Base-by-base conservation (phyloP, 2,113 vertebrate genomes). In the Argyrosomus japonicus region DNA sequence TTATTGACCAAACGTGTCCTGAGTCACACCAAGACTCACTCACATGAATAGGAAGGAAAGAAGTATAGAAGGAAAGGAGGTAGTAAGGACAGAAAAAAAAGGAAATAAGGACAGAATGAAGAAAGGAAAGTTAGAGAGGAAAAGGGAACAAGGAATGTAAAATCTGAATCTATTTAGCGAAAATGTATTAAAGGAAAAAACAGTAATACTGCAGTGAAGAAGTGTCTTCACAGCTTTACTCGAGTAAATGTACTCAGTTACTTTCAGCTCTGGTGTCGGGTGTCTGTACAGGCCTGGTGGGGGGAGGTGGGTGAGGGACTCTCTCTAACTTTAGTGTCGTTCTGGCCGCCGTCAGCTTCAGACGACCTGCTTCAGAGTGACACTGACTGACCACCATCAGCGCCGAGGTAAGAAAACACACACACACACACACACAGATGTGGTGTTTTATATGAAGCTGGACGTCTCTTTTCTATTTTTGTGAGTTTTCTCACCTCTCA, bases 301-400 rank as follows among this genome's bases (percentile, higher is more conserved):
- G 67, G 56, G 8, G 29, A 25, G 56, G 12, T 1, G 60, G 53
- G 27, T 61, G 50, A 43, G 56, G 57, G 72, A 29, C 57, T 40
- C 62, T 68, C 68, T 85, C 87, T 86, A 84, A 90, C 77, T 91
- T 84, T 85, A 75, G 79, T 77, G 63, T 87, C 85, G 80, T 40
- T 79, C 47, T 27, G 53, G 9, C 48, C 1, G 25, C 36, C 40
- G 4, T 40, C 67, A 14, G 75, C 77, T 57, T 67, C 68, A 81
- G 60, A 61, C 36, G 12, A 77, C n/a, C 64, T 51, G 65, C 75
- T 13, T 40, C 25, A n/a, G 15, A 68, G 47, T 17, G 50, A 27
- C 65, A 56, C 48, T 53, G 74, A 64, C n/a, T 6, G 25, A 36
- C 45, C 1, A 0, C 54, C 5, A 13, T 13, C 29, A 36, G 19